phyloP scores from a whole-genome alignment of 2,888 invertebrate genomes.

The Acleris emargana region DNA sequence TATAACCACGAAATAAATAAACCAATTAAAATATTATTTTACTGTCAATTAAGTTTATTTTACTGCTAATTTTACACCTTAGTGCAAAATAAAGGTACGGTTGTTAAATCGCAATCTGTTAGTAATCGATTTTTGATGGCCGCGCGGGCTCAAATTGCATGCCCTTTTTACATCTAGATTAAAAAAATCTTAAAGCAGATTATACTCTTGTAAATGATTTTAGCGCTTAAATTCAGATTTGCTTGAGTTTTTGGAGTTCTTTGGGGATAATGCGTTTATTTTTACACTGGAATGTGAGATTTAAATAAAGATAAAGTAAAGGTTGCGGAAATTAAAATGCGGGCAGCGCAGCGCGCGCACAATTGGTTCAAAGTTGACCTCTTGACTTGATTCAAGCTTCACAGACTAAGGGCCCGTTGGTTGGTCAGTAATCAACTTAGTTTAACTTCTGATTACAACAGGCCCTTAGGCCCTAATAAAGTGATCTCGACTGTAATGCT shows the following conservation, averaged over 20 bases:
- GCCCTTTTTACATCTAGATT: slow-evolving; percentile 25
- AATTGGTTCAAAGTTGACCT: no score
- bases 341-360: no score
- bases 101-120: slow-evolving; percentile 72
- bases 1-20: background rate
- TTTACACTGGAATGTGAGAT: no score
- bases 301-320: no score
- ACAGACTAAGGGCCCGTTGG: no score
- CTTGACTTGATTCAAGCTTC: no score
- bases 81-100: slow-evolving; percentile 42
- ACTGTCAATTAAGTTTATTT: slow-evolving; percentile 31
- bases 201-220: slow-evolving; percentile 24
- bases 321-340: no score
- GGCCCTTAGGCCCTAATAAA: no score
- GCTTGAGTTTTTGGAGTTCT: slow-evolving; percentile 9
- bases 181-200: slow-evolving; percentile 19
- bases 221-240: slow-evolving; percentile 32
- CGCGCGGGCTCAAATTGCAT: slow-evolving; percentile 42
- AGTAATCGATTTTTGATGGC: slow-evolving; percentile 79
- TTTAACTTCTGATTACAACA: no score
- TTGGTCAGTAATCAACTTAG: no score
- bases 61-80: slow-evolving; percentile 29
- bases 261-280: background rate
- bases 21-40: slow-evolving; percentile 18
- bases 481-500: no score